Evolutionary conservation across 1,140 invertebrate species (phyloP).

Genomic region (Drosophila kohkoa): DNA sequence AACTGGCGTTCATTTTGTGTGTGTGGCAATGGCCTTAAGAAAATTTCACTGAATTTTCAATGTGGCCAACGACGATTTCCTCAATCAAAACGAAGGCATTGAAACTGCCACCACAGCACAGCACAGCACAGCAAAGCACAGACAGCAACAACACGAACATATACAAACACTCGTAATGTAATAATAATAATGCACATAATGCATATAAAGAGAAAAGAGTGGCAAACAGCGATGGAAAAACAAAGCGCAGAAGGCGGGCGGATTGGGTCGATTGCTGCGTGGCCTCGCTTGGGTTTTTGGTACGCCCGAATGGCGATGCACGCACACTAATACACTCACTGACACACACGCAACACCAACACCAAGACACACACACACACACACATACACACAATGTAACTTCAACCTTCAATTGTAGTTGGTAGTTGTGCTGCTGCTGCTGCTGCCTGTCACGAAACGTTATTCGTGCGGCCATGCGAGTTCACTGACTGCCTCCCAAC

Average conservation of each 20-base stretch:
- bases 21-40: conserved; percentile 56
- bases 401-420: conserved; percentile 78
- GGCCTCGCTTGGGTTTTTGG: conserved; percentile 77
- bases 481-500: conserved; percentile 77
- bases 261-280: conserved; percentile 68
- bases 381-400: conserved; percentile 63
- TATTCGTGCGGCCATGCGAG: conserved; percentile 83
- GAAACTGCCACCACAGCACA: conserved; percentile 38
- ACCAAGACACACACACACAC: conserved; percentile 38
- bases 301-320: conserved; percentile 81
- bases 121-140: too few species aligned
- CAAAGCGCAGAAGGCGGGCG: conserved; percentile 25
- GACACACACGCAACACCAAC: conserved; percentile 37
- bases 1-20: conserved; percentile 46
- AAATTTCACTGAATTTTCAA: conserved; percentile 83
- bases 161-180: conserved; percentile 44
- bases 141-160: conserved; percentile 10
- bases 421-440: conserved; percentile 31
- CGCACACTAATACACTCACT: conserved; percentile 60
- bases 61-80: conserved; percentile 70
- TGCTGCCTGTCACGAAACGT: conserved; percentile 74
- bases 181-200: conserved; percentile 70
- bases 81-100: conserved; percentile 81
- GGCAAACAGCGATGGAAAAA: conserved; percentile 22
- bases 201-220: conserved; percentile 53